Percentiles rank a stretch among this genome's conserved stretches.
These are phyloP conservation scores for Choreutis nemorana DNA, from an alignment of 2,888 invertebrate species.

Conservation along the genomic window DNA sequence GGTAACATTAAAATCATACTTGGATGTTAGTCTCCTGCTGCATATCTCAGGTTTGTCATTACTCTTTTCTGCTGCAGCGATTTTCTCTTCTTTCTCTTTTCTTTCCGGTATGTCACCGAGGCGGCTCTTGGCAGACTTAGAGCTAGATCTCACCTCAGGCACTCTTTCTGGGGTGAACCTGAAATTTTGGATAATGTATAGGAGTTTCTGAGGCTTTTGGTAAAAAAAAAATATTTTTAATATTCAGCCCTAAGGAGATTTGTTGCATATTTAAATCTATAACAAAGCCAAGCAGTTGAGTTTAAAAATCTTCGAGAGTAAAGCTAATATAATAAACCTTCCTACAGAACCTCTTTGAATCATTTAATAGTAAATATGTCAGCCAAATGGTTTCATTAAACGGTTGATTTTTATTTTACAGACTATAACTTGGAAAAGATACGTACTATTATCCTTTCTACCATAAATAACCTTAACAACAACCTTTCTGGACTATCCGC, in stretches of 20 bases:
- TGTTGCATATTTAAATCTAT: too few relatives aligned
- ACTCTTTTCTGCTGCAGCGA: slow-evolving; percentile 23
- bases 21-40: slow-evolving; percentile 28
- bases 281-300: too few relatives aligned
- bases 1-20: slow-evolving; percentile 18
- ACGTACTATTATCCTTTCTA: slow-evolving; percentile 25
- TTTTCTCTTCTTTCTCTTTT: slow-evolving; percentile 20
- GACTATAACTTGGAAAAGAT: too few relatives aligned
- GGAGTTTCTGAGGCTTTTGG: not conserved
- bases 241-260: too few relatives aligned
- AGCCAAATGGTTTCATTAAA: too few relatives aligned
- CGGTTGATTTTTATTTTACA: too few relatives aligned
- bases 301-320: too few relatives aligned
- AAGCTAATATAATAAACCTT: too few relatives aligned
- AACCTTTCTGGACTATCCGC: slow-evolving; percentile 54
- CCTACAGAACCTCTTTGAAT: too few relatives aligned
- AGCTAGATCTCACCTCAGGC: slow-evolving; percentile 22
- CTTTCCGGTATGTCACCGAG: slow-evolving; percentile 21
- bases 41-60: slow-evolving; percentile 24
- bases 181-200: too few relatives aligned
- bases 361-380: too few relatives aligned
- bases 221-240: not conserved
- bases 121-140: slow-evolving; percentile 33
- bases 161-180: slow-evolving; percentile 52
- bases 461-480: slow-evolving; percentile 28